Evolutionary conservation across 37 sponge, comb jelly and placozoan genomes (phyloP).

Genomic region (Aplysina aerophoba): DNA sequence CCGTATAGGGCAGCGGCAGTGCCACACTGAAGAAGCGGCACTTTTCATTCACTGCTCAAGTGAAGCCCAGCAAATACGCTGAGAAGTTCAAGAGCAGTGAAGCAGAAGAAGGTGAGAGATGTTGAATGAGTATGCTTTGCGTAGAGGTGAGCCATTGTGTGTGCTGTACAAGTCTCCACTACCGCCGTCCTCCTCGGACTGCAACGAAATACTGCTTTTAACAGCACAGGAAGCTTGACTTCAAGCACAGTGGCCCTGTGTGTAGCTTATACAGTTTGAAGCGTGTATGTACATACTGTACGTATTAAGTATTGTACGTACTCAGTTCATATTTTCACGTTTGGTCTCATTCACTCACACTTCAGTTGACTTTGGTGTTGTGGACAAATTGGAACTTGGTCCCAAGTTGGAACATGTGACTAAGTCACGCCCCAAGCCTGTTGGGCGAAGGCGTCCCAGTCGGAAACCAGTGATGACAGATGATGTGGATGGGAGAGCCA

Average conservation of each 20-base stretch:
- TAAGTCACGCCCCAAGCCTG: conserved; percentile 66
- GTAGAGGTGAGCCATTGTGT: no score
- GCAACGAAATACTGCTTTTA: no score
- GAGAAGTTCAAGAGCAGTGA: conserved; percentile 2
- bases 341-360: no score
- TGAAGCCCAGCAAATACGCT: conserved; percentile 15
- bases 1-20: not conserved
- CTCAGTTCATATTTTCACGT: no score
- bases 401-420: conserved; percentile 67
- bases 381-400: conserved; percentile 16
- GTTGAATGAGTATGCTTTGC: no score
- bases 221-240: no score
- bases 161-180: no score
- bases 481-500: not conserved
- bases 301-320: no score
- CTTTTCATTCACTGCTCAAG: conserved; percentile 17
- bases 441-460: conserved; percentile 21
- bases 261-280: no score
- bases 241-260: no score
- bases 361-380: conserved; percentile 24
- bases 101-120: not conserved
- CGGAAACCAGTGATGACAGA: not conserved
- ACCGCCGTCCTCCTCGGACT: no score
- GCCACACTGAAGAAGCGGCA: conserved; percentile 15
- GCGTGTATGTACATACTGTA: no score